These are phyloP conservation scores for Xiphophorus couchianus DNA, from an alignment of 2,113 vertebrate species.

Conservation along the genomic window DNA sequence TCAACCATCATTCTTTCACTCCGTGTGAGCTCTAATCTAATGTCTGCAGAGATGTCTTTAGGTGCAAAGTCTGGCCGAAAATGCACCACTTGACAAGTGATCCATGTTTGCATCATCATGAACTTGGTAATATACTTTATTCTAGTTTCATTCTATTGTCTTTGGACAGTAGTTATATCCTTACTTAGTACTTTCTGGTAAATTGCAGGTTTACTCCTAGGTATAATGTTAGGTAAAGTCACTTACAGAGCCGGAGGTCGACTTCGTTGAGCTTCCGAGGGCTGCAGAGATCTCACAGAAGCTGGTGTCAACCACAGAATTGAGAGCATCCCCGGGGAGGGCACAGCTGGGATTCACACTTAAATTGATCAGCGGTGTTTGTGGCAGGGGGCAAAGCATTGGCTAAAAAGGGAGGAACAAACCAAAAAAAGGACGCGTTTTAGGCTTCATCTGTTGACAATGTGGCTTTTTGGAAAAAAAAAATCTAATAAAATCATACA, in stretches of 20 bases:
- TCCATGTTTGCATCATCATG: slow-evolving; percentile 23
- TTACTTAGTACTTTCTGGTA: background rate
- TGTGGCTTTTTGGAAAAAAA: background rate
- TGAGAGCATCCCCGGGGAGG: slow-evolving; percentile 91
- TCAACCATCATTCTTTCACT: slow-evolving; percentile 16
- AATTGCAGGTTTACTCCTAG: background rate
- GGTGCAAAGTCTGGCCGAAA: slow-evolving; percentile 9
- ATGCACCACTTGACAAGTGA: slow-evolving; percentile 14
- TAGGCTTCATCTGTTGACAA: background rate
- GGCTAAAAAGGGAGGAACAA: slow-evolving; percentile 71
- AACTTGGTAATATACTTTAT: background rate
- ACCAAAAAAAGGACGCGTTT: slow-evolving; percentile 1
- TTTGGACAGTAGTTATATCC: slow-evolving; percentile 15
- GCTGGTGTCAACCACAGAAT: slow-evolving; percentile 86
- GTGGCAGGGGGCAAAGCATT: slow-evolving; percentile 82
- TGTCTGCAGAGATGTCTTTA: slow-evolving; percentile 17
- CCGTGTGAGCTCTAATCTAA: no score
- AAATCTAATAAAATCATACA: background rate
- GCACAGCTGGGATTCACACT: slow-evolving; percentile 87
- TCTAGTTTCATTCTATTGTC: background rate
- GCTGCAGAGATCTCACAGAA: slow-evolving; percentile 78
- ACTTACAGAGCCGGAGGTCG: slow-evolving; percentile 73
- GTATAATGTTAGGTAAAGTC: background rate
- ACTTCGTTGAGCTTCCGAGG: slow-evolving; percentile 73
- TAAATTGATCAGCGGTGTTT: slow-evolving; percentile 85